Evolutionary conservation across 2,888 invertebrate species (phyloP), one percentile per base, ranked within the genome.

Genomic region (Synergus itoensis): DNA sequence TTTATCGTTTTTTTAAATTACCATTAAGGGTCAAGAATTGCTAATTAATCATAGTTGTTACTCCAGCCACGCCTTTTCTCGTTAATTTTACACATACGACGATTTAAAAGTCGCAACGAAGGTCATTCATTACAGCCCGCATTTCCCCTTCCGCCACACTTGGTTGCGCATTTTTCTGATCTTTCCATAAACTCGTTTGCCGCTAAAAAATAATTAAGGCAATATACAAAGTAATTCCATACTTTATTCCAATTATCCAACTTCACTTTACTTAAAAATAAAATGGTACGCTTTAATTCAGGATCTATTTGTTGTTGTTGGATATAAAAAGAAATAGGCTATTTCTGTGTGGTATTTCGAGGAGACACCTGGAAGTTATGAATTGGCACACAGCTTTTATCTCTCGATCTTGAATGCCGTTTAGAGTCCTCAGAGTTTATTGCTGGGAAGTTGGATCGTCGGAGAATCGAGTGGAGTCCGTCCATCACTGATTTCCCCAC

Each of bases 401-500:
- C 82, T 79, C 67, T 79, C 65, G 78, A 76, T 82, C 73, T 77
- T 43, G 81, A 86, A 84, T 84, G 78, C 82, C 82, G 83, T 82
- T 87, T 83, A 82, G 81, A 82, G 73, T 67, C 80, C 73, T 79
- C 81, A 83, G 86, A 84, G 85, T 89, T 89, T 88, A 88, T 89
- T 86, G 28, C 28, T 28, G 87, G 89, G 82, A 84, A 84, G 84
- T 84, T 84, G 80, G 80, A 77, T 80, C 85, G 86, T 87, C 83
- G 83, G 82, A 83, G 81, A 83, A 81, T 86, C 85, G 83, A 85
- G 86, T 82, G 77, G 84, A 87, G 87, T 88, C 88, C 90, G 89
- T 90, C 89, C 90, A 89, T 90, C 89, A 89, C 87, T 88, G 88
- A 81, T 81, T 76, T 84, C 84, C 86, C 86, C 86, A 85, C 85